These are phyloP conservation scores for Pseudachorutes palmiensis DNA, from an alignment of 1,140 invertebrate species.

Conservation along the genomic window DNA sequence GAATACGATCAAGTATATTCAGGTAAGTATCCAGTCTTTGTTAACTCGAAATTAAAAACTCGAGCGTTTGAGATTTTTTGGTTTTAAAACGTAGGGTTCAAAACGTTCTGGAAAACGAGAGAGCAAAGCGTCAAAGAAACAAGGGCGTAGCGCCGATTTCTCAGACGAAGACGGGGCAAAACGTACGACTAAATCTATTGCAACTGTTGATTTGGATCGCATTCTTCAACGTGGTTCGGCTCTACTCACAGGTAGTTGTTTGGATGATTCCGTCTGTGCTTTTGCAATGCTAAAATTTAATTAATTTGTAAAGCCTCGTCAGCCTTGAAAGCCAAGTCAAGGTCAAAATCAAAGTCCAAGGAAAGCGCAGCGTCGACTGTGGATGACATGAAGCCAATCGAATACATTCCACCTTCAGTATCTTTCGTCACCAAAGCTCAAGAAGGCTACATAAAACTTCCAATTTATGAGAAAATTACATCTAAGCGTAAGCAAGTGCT, in stretches of 20 bases:
- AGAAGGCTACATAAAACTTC: not conserved
- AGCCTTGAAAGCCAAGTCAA: not conserved
- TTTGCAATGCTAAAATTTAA: not conserved
- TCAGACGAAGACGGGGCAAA: too few relatives aligned
- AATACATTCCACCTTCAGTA: not conserved
- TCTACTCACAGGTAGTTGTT: not conserved
- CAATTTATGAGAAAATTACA: not conserved
- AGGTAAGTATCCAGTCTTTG: too few relatives aligned
- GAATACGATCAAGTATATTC: too few relatives aligned
- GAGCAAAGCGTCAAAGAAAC: too few relatives aligned
- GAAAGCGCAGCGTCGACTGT: not conserved
- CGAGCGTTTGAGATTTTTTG: too few relatives aligned
- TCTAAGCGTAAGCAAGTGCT: not conserved
- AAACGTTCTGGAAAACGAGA: too few relatives aligned
- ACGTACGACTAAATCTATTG: too few relatives aligned
- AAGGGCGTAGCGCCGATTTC: too few relatives aligned
- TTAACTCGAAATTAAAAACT: too few relatives aligned
- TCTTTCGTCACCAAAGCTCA: not conserved
- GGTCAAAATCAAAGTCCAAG: not conserved
- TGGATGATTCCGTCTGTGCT: not conserved
- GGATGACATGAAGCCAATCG: not conserved
- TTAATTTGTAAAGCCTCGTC: not conserved
- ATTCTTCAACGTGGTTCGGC: not conserved
- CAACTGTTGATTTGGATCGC: not conserved
- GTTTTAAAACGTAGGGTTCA: too few relatives aligned